Base-by-base conservation (phyloP, 2,113 vertebrate species). In the Gila orcuttii region DNA sequence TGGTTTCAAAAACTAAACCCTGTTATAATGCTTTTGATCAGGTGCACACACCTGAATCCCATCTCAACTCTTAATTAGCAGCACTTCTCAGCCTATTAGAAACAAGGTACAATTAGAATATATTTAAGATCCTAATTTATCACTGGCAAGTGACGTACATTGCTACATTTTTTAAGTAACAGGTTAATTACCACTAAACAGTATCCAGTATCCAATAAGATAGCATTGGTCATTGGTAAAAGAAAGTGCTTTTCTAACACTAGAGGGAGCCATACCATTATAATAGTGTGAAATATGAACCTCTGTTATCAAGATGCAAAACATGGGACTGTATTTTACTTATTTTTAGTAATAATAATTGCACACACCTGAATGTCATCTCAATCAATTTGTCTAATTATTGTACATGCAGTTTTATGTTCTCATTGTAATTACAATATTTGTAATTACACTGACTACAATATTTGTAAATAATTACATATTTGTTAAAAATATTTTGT, bases 211-310 rank as follows among this genome's bases (percentile, higher is more conserved):
- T 74, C 23, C 21, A 47, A 15, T 75, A 13, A 50, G n/a, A 47
- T n/a, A 75, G 42, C 6, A 1, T 28, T 75, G 73, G 0, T 75
- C n/a, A 25, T 73, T 13, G 4, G 9, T 42, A 21, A 73, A 45
- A 45, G 10, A 45, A 73, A 45, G 21, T n/a, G 10, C 11, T 73
- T 11, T 42, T 76, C 3, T 36, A 39, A 55, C 84, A 55, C 84
- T 79, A 85, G 84, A 79, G 75, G 84, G 84, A 85, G 84, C 79
- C 84, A 78, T 39, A 15, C 25, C 21, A 78, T 42, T 2, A 42
- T 19, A 21, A 21, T 3, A 12, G 4, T 23, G 5, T 23, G 19
- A 45, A 68, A 25, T 66, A 25, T 1, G 0, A 12, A 11, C 0
- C 19, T 52, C 17, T 3, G 13, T 59, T 36, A 21, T 25, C 21